Base-by-base conservation (phyloP, 2,113 vertebrate genomes). In the Pomatorhinus ruficollis region DNA sequence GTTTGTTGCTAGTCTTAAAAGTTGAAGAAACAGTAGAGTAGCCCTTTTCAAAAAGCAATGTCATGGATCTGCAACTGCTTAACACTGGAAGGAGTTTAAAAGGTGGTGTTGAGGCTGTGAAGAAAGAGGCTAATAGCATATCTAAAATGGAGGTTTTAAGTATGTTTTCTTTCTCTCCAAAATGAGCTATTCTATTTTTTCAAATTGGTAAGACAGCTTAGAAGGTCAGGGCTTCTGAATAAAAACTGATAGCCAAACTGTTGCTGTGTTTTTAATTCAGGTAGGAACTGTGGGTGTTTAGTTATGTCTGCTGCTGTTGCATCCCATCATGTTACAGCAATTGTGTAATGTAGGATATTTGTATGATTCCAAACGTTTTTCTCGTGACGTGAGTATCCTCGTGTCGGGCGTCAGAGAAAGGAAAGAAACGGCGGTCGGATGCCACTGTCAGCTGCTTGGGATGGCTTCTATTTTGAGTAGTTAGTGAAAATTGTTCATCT, bases 381-480 rank as follows among this genome's bases (percentile, higher is more conserved):
- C 21, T 77, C 82, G 42, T 63, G 27, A 68, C 2, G 15, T 71
- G 18, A 56, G 6, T 64, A 20, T 82, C 18, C 21, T 49, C 2
- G 0, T 40, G 35, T 42, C 22, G 7, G 45, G 45, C 9, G 4
- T 95, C 88, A 88, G n/a, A 91, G 86, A 47, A 60, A 75, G 80
- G 72, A 81, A 82, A 81, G 53, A 72, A 92, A 65, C 0, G 1
- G 54, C 8, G 2, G 19, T 79, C 0, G 4, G 35, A 37, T 88
- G 42, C 65, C 0, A 0, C 19, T 33, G 53, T 70, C 57, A 87
- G 50, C 83, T 85, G 27, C 39, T 76, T 45, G 33, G 30, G 44
- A 54, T 50, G 9, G 31, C 33, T 93, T 88, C 78, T 93, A 53
- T 95, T 95, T 86, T 89, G 60, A 88, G 85, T 59, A 69, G 50